Percentiles rank a stretch among this genome's conserved stretches.
Conservation (phyloP, 2,888 invertebrate genomes). For the Lamellibrachia columna region DNA sequence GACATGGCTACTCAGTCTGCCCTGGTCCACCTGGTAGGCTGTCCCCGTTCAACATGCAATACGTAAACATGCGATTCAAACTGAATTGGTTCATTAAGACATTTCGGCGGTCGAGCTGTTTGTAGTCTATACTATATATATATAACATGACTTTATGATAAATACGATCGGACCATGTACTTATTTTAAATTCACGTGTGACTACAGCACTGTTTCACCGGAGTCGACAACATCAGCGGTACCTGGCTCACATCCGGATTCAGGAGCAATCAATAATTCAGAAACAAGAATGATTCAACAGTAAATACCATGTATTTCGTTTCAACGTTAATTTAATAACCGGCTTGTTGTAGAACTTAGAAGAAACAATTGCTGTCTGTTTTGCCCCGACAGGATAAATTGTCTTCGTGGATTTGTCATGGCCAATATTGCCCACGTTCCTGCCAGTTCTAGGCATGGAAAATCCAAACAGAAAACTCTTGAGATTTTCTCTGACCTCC, state of each 20-base stretch:
- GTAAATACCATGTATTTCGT: not conserved
- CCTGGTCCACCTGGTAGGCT: no score
- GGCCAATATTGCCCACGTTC: not conserved
- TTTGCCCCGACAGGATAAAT: not conserved
- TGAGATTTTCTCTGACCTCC: not conserved
- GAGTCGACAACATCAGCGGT: not conserved
- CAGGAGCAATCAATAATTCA: not conserved
- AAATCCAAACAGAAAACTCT: not conserved
- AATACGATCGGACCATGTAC: no score
- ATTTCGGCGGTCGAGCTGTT: no score
- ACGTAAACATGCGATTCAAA: no score
- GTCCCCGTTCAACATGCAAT: no score
- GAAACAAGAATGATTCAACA: not conserved
- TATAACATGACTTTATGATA: no score
- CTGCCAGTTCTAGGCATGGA: not conserved
- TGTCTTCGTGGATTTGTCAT: not conserved
- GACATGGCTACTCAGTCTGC: no score
- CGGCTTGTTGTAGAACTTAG: not conserved
- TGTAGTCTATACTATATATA: no score
- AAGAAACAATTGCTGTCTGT: not conserved
- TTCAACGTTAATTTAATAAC: not conserved
- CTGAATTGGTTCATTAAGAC: no score
- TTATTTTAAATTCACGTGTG: not conserved
- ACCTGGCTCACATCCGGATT: not conserved
- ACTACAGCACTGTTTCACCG: not conserved